Evolutionary conservation across 2,888 invertebrate species (phyloP).

Genomic region (Aelia acuminata): DNA sequence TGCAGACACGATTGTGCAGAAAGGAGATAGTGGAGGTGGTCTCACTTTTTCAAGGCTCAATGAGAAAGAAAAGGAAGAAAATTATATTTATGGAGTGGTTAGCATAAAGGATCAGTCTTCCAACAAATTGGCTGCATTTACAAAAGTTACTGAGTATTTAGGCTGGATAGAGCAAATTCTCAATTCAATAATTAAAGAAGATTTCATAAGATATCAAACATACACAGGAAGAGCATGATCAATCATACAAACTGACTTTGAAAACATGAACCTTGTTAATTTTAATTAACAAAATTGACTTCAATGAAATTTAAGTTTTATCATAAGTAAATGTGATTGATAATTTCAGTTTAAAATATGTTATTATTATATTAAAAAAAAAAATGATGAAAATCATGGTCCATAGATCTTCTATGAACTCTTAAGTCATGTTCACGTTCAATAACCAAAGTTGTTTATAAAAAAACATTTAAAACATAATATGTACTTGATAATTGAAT

Average conservation of each 20-base stretch:
- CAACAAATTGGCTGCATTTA: slow-evolving; percentile 16
- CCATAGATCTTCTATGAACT: too few species aligned
- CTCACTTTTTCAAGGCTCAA: neutral
- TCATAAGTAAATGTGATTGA: neutral
- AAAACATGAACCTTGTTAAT: neutral
- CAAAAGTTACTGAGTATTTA: neutral
- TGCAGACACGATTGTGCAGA: slow-evolving; percentile 1
- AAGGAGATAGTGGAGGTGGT: slow-evolving; percentile 14
- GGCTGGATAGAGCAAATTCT: neutral
- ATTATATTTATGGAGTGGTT: slow-evolving; percentile 15
- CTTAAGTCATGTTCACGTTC: too few species aligned
- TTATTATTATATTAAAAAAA: too few species aligned
- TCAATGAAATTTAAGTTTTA: neutral
- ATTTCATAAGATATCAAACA: neutral
- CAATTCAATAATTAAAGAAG: neutral
- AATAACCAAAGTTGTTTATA: neutral
- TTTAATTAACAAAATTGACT: neutral
- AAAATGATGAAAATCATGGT: too few species aligned
- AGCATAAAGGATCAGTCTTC: slow-evolving; percentile 11
- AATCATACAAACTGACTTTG: neutral
- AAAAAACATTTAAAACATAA: neutral
- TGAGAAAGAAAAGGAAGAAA: neutral
- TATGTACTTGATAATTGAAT: neutral
- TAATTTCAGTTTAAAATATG: too few species aligned
- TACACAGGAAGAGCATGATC: neutral